phyloP scores from a whole-genome alignment of 2,797 vertebrate species.

The Danio kyathit region DNA sequence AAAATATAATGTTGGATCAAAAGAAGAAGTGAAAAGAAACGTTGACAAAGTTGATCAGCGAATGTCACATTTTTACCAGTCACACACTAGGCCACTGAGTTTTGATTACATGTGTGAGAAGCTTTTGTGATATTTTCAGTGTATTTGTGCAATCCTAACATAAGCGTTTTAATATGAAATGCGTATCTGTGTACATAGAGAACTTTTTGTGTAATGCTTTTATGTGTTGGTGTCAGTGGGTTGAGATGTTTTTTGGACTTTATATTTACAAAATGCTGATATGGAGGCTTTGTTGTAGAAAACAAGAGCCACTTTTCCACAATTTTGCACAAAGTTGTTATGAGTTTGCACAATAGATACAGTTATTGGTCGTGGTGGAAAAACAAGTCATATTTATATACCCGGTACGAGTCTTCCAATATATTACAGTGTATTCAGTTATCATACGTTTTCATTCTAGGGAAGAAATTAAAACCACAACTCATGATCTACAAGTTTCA shows the following conservation, averaged over 20 bases:
- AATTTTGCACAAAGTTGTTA: slow-evolving; percentile 63
- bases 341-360: slow-evolving; percentile 70
- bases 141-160: slow-evolving; percentile 77
- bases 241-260: slow-evolving; percentile 55
- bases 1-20: slow-evolving; percentile 55
- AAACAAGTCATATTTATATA: slow-evolving; percentile 64
- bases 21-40: slow-evolving; percentile 49
- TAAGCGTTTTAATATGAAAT: slow-evolving; percentile 62
- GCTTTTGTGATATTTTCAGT: slow-evolving; percentile 76
- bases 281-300: slow-evolving; percentile 60
- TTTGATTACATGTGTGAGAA: slow-evolving; percentile 68
- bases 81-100: slow-evolving; percentile 58
- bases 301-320: slow-evolving; percentile 57
- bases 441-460: slow-evolving; percentile 19
- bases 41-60: slow-evolving; percentile 42
- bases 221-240: slow-evolving; percentile 74
- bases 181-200: slow-evolving; percentile 67
- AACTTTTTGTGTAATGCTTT: slow-evolving; percentile 64
- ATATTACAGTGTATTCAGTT: slow-evolving; percentile 43
- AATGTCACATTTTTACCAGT: slow-evolving; percentile 58
- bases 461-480: slow-evolving; percentile 30
- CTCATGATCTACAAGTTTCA: background rate
- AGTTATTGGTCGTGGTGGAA: slow-evolving; percentile 71
- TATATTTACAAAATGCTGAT: slow-evolving; percentile 44
- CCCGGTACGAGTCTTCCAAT: slow-evolving; percentile 59